Evolutionary conservation across 2,888 invertebrate genomes (phyloP).

Genomic region (Chloroclystis v-ata): DNA sequence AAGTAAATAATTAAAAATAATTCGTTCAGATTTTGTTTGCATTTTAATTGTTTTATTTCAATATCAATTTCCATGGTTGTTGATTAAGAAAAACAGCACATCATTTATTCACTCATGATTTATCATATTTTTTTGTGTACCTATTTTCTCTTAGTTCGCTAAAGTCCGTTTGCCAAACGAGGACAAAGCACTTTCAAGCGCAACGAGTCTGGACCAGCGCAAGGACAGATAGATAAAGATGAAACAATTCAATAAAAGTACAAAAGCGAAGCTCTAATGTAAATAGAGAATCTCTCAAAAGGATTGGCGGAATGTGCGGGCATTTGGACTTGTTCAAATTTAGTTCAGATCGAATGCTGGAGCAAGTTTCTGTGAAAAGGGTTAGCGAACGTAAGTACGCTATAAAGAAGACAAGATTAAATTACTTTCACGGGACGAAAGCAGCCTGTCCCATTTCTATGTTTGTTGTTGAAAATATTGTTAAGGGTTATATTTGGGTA

Average conservation of each 20-base stretch:
- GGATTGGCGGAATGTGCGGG: slow-evolving; percentile 66
- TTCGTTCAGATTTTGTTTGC: too few relatives aligned
- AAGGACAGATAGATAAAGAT: slow-evolving; percentile 36
- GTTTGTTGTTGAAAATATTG: slow-evolving; percentile 37
- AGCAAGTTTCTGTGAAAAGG: slow-evolving; percentile 69
- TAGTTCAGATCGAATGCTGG: slow-evolving; percentile 69
- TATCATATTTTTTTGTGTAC: too few relatives aligned
- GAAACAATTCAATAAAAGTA: slow-evolving; percentile 65
- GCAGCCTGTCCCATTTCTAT: slow-evolving; percentile 39
- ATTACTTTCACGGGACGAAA: slow-evolving; percentile 59
- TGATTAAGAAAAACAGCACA: too few relatives aligned
- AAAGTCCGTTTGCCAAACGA: not conserved
- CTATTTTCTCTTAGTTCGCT: too few relatives aligned
- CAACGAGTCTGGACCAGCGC: slow-evolving; percentile 14
- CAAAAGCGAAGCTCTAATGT: slow-evolving; percentile 61
- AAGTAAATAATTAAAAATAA: too few relatives aligned
- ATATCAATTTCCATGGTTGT: too few relatives aligned
- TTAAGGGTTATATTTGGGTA: slow-evolving; percentile 30
- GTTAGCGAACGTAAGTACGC: slow-evolving; percentile 54
- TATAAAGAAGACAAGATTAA: slow-evolving; percentile 62
- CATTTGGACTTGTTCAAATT: slow-evolving; percentile 66
- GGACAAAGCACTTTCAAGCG: not conserved
- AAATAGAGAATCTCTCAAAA: slow-evolving; percentile 66
- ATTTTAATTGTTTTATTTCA: too few relatives aligned
- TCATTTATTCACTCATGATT: too few relatives aligned